Evolutionary conservation across 2,888 invertebrate genomes (phyloP).

Genomic region (Rhorus exstirpatorius): DNA sequence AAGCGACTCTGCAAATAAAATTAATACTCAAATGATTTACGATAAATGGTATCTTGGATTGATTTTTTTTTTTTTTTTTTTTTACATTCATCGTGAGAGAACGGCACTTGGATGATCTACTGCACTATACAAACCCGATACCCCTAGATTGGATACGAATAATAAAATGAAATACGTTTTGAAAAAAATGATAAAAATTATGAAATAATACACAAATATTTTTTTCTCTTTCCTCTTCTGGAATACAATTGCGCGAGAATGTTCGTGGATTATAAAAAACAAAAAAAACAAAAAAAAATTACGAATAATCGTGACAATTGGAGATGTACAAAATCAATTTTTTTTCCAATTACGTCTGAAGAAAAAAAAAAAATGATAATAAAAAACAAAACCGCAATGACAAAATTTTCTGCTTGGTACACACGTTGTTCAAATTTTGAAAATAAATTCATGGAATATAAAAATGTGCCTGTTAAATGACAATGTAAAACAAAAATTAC

Average conservation of each 20-base stretch:
- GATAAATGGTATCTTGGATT: conserved; percentile 74
- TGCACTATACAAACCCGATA: conserved; percentile 83
- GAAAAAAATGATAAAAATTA: conserved; percentile 82
- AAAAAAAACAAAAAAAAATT: conserved; percentile 66
- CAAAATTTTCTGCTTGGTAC: no score
- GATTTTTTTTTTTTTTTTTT: conserved; percentile 74
- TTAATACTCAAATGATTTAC: conserved; percentile 77
- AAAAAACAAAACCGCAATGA: background rate
- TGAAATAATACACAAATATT: conserved; percentile 79
- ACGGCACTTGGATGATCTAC: conserved; percentile 83
- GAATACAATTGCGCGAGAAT: conserved; percentile 73
- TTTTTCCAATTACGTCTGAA: background rate
- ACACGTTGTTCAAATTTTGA: no score
- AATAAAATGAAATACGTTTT: conserved; percentile 81
- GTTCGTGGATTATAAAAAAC: conserved; percentile 67
- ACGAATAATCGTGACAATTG: conserved; percentile 32
- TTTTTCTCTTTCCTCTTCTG: conserved; percentile 61
- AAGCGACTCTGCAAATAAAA: conserved; percentile 93
- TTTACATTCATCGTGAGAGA: conserved; percentile 39
- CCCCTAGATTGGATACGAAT: conserved; percentile 77
- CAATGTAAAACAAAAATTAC: no score
- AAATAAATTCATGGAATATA: no score
- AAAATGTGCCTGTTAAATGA: no score
- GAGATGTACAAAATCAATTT: conserved; percentile 18
- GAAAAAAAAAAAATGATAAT: no score